Evolutionary conservation across 1,140 invertebrate genomes (phyloP), one percentile per base, ranked within the genome.

Genomic region (Tetragonula clypearis): DNA sequence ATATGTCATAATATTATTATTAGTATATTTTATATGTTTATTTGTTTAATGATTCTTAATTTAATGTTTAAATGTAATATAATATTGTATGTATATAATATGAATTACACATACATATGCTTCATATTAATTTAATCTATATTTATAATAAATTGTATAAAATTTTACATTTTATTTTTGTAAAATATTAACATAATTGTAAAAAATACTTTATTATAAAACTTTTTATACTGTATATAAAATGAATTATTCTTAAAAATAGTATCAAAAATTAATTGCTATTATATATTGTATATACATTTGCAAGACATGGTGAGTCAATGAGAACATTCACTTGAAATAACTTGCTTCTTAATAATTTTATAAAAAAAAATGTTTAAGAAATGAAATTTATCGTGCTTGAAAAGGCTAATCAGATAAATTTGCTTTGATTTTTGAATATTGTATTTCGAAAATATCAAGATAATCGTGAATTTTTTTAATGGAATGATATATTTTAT

Each of bases 221-320:
- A 87, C 53, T 74, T 85, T 82, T 90, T 85, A 82, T 73, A 84
- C 17, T 87, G 68, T 83, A 84, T 71, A 88, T 86, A 77, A 77
- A 84, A 79, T 60, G 69, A 68, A 79, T 58, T 71, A 84, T 60
- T 82, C 79, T 77, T 58, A 65, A 56, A 72, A 79, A 75, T 69
- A 60, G 17, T 58, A 35, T 85, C 56, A n/a, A 74, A 17, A 53
- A 68, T 35, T 85, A 66, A 53, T 41, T 35, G 60, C 53, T 69
- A 79, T 79, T 85, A 53, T 56, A 62, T 41, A 65, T 35, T 78
- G 41, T 49, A 49, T 49, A 11, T 49, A 78, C 11, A 78, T 66
- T 26, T 49, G 2, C 23, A 65, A 15, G 1, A 49, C 6, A 49
- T 49, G 41, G 6, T 49, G 41, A 49, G 41, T 49, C 8, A 49